These are phyloP conservation scores for Sus cebifrons DNA, from an alignment of 2,797 vertebrate species.

Conservation along the genomic window DNA sequence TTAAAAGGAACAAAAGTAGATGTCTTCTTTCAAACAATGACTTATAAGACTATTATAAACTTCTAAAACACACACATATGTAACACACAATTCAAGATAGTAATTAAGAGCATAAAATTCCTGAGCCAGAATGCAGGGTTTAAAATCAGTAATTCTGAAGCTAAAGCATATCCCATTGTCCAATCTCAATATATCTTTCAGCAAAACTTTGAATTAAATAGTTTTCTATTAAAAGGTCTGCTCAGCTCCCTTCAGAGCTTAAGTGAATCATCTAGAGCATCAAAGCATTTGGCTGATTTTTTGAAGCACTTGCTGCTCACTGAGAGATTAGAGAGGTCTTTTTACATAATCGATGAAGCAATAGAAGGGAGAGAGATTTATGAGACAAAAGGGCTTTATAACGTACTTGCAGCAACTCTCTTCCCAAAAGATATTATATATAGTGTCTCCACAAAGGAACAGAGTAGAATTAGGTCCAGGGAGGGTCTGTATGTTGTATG, in stretches of 20 bases:
- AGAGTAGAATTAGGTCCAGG: neutral
- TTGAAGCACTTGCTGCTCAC: neutral
- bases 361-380: neutral
- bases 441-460: neutral
- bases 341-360: neutral
- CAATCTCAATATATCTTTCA: slow-evolving; percentile 22
- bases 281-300: neutral
- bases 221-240: neutral
- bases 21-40: neutral
- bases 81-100: neutral
- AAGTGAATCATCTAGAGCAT: neutral
- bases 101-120: neutral
- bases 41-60: neutral
- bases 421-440: neutral
- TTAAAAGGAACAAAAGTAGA: neutral
- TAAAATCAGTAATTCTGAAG: neutral
- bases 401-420: neutral
- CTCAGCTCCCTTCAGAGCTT: neutral
- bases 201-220: neutral
- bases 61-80: neutral
- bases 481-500: neutral
- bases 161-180: neutral
- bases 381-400: neutral
- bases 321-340: neutral
- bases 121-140: neutral